Percentiles rank a stretch among this genome's conserved stretches.
phyloP scores from a whole-genome alignment of 2,113 vertebrate species.

The Cryptomyrus ogoouensis region DNA sequence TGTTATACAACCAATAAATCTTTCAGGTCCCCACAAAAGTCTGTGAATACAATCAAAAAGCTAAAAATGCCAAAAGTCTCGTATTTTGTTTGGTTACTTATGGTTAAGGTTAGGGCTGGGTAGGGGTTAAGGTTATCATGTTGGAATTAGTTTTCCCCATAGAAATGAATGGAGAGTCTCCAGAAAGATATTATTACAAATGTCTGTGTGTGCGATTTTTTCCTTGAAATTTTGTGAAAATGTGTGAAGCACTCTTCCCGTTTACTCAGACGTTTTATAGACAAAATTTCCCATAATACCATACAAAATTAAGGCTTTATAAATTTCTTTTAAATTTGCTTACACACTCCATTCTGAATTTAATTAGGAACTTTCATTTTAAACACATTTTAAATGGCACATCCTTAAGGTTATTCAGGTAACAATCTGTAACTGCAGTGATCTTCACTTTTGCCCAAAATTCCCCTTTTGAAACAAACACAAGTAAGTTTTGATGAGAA shows the following conservation, averaged over 20 bases:
- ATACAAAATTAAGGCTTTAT: background rate
- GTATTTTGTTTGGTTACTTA: too few species aligned
- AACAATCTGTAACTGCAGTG: conserved; percentile 69
- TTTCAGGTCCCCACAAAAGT: too few species aligned
- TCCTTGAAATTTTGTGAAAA: background rate
- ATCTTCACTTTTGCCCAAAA: conserved; percentile 61
- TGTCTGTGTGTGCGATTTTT: too few species aligned
- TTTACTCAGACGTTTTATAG: background rate
- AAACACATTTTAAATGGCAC: conserved; percentile 57
- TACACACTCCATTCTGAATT: background rate
- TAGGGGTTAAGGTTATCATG: too few species aligned
- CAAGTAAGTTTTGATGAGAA: conserved; percentile 51
- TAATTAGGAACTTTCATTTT: conserved; percentile 25
- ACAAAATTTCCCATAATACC: background rate
- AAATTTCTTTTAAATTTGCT: background rate
- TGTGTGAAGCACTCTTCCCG: background rate
- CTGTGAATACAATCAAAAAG: too few species aligned
- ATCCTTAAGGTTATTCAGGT: conserved; percentile 67
- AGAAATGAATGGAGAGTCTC: too few species aligned
- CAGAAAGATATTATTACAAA: too few species aligned
- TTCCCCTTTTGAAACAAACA: conserved; percentile 64
- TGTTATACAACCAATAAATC: background rate
- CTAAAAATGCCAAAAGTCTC: too few species aligned
- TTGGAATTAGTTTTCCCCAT: too few species aligned
- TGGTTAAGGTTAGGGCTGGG: too few species aligned